Evolutionary conservation across 2,888 invertebrate species (phyloP), one percentile per base, ranked within the genome.

Genomic region (Polietes domitor): DNA sequence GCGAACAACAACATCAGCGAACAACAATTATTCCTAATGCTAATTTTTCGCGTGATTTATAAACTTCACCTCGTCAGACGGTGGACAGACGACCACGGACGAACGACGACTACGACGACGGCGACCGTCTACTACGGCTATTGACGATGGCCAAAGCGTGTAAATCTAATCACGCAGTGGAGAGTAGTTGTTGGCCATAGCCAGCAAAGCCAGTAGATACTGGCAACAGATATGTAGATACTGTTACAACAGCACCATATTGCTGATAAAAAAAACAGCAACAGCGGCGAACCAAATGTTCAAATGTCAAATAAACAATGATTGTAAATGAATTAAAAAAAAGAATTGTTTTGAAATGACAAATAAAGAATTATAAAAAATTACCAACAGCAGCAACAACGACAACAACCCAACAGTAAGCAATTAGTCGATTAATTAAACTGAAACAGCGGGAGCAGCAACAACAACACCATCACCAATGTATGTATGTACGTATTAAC

Each of bases 1-100:
- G 75, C 26, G 72, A 70, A 32, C 55, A 73, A 12, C 50, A 19
- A 41, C 47, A 19, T 55, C 68, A 71, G 41, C 24, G 12, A 37
- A 37, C 37, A 10, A 61, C 65, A 82, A 75, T 79, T 84, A 81
- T 84, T 84, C 76, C 68, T 84, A 81, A 84, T 84, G 84, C 81
- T 84, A 84, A 84, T 84, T 84, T 81, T 84, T 78, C 78, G 84
- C 78, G 84, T 84, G 84, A 84, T 84, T 84, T 84, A 81, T 81
- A 81, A 84, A 84, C 84, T 78, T 79, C 76, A 81, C 73, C 81
- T 81, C 76, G 78, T 53, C 61, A 43, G 77, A 32, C 37, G 24
- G 63, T 19, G 41, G 9, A 72, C 12, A 28, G 43, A 32, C 37
- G 3, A 28, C 28, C 53, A 50, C 19, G 53, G 21, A 6, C 21